A percentile compares a stretch with the other conserved stretches of the same genome.
phyloP scores from a whole-genome alignment of 2,113 vertebrate species.

The Vicugna pacos region DNA sequence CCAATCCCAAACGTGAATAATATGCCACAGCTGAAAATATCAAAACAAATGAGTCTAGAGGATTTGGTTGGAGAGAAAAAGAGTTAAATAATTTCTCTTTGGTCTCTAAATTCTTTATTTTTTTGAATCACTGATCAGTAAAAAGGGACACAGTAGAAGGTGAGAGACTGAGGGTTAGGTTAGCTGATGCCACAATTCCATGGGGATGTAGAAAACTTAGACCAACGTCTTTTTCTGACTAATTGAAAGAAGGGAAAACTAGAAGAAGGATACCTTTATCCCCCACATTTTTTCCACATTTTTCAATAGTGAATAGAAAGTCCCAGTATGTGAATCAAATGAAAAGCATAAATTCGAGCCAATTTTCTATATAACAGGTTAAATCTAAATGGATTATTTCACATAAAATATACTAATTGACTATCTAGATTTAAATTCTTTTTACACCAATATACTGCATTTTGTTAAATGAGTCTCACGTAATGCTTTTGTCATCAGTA shows the following conservation, averaged over 20 bases:
- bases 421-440: constrained; percentile 40
- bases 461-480: constrained; percentile 2
- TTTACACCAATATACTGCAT: neutral
- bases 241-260: constrained; percentile 42
- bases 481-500: constrained; percentile 37
- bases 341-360: constrained; percentile 54
- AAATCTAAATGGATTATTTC: constrained; percentile 43
- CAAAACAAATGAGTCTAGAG: constrained; percentile 32
- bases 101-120: constrained; percentile 16
- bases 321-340: constrained; percentile 11
- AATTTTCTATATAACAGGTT: constrained; percentile 7
- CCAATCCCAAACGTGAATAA: neutral
- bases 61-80: constrained; percentile 15
- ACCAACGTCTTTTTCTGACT: constrained; percentile 13
- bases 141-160: neutral
- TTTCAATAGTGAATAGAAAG: neutral
- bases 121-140: constrained; percentile 1
- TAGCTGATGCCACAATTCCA: constrained; percentile 32
- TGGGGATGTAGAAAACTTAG: constrained; percentile 35
- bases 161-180: neutral
- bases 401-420: neutral
- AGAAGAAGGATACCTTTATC: neutral
- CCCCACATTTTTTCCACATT: neutral
- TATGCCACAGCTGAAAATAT: constrained; percentile 41
- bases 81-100: constrained; percentile 40